phyloP scores from a whole-genome alignment of 2,888 invertebrate species.

The Halictus quadricinctus region DNA sequence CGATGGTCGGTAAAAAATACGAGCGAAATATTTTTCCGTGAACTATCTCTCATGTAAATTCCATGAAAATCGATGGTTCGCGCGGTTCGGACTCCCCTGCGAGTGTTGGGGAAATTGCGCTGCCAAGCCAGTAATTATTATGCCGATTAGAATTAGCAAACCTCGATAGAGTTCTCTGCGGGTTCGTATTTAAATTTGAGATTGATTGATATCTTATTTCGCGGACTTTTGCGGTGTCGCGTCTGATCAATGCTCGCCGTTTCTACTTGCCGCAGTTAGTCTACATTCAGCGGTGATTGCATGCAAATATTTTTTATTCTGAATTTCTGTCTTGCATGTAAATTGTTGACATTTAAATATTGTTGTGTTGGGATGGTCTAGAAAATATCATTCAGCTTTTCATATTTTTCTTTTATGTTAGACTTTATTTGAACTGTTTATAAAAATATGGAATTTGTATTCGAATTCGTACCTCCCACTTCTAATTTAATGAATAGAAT shows the following conservation, averaged over 20 bases:
- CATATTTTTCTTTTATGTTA: neutral
- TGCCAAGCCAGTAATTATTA: neutral
- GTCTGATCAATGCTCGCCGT: neutral
- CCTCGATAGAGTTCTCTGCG: neutral
- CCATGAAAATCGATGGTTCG: neutral
- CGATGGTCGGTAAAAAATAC: neutral
- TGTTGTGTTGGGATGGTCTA: neutral
- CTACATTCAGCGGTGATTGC: neutral
- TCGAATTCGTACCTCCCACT: too few species aligned
- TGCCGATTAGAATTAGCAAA: neutral
- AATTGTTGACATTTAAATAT: neutral
- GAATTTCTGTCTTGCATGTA: neutral
- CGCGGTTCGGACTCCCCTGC: neutral
- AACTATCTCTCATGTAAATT: neutral
- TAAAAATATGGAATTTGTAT: neutral
- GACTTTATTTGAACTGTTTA: neutral
- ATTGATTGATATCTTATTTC: neutral
- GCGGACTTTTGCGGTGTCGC: neutral
- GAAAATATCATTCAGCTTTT: neutral
- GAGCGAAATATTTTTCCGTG: neutral
- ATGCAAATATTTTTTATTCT: neutral
- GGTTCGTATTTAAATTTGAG: neutral
- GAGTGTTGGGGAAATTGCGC: neutral
- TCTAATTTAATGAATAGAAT: too few species aligned
- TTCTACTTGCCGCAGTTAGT: neutral